Conservation (phyloP, 1,140 invertebrate species). For the Cataglyphis hispanica region DNA sequence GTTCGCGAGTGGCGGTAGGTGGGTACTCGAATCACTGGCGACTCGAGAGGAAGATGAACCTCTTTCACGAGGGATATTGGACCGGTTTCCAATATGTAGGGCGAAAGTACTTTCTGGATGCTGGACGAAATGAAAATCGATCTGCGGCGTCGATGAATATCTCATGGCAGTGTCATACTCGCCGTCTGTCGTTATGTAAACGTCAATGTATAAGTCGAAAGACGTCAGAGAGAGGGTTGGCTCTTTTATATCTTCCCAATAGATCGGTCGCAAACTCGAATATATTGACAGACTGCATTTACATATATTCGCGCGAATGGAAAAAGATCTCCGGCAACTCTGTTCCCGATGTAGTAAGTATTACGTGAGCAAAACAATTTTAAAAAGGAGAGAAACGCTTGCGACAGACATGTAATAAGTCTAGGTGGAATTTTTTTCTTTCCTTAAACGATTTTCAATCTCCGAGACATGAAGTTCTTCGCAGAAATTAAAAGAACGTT, state of each 20-base stretch:
- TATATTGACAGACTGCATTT: slow-evolving; percentile 59
- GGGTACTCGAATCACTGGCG: not conserved
- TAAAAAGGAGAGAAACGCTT: not conserved
- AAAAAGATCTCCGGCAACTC: not conserved
- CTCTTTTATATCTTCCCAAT: slow-evolving; percentile 42
- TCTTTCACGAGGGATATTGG: slow-evolving; percentile 28
- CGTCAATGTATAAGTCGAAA: slow-evolving; percentile 43
- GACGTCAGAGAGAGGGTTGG: slow-evolving; percentile 20
- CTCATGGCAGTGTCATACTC: slow-evolving; percentile 20
- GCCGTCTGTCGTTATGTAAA: slow-evolving; percentile 33
- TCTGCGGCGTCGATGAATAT: slow-evolving; percentile 63
- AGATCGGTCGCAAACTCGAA: slow-evolving; percentile 50
- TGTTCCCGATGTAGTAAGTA: not conserved
- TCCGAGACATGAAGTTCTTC: not conserved
- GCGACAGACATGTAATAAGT: not conserved
- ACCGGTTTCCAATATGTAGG: slow-evolving; percentile 49
- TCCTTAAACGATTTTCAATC: slow-evolving; percentile 9
- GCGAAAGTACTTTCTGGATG: slow-evolving; percentile 45
- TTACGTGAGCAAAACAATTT: slow-evolving; percentile 20
- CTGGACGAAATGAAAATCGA: slow-evolving; percentile 65
- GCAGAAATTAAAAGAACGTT: not conserved
- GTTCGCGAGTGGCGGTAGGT: not conserved
- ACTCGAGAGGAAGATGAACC: not conserved
- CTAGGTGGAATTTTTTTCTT: slow-evolving; percentile 4
- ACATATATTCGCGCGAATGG: slow-evolving; percentile 50